These are phyloP conservation scores for Drosophila antonietae DNA, from an alignment of 2,888 invertebrate species.

Conservation along the genomic window DNA sequence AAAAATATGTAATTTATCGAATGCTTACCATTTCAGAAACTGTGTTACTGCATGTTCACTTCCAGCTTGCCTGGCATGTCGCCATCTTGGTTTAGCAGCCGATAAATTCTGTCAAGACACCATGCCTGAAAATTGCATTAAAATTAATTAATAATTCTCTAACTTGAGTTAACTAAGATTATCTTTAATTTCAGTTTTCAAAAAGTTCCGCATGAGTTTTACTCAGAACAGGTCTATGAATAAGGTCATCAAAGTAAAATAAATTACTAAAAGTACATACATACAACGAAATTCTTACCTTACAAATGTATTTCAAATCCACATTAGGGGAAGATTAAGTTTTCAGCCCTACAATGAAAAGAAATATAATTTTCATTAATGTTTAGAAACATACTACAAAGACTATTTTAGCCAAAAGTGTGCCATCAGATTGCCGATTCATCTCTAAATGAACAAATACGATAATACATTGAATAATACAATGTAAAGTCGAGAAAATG, in stretches of 20 bases:
- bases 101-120: not conserved
- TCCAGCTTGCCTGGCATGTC: not conserved
- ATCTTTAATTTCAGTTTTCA: constrained; percentile 52
- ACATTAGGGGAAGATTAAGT: not conserved
- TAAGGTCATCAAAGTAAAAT: constrained; percentile 45
- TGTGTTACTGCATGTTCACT: not conserved
- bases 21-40: constrained; percentile 14
- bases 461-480: constrained; percentile 68
- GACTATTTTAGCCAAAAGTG: not conserved
- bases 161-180: not conserved
- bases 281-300: constrained; percentile 19
- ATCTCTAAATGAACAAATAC: constrained; percentile 73
- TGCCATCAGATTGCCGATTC: constrained; percentile 74
- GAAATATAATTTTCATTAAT: not conserved
- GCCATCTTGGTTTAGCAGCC: constrained; percentile 28
- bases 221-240: constrained; percentile 73
- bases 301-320: constrained; percentile 2
- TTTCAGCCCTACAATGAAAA: constrained; percentile 44
- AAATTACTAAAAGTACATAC: no score
- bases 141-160: not conserved
- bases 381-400: not conserved
- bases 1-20: not conserved
- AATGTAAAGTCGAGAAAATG: constrained; percentile 50
- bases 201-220: constrained; percentile 54
- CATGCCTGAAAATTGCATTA: not conserved